Evolutionary conservation across 2,113 vertebrate genomes (phyloP), one percentile per base, ranked within the genome.

Genomic region (Neodon shergylaensis): DNA sequence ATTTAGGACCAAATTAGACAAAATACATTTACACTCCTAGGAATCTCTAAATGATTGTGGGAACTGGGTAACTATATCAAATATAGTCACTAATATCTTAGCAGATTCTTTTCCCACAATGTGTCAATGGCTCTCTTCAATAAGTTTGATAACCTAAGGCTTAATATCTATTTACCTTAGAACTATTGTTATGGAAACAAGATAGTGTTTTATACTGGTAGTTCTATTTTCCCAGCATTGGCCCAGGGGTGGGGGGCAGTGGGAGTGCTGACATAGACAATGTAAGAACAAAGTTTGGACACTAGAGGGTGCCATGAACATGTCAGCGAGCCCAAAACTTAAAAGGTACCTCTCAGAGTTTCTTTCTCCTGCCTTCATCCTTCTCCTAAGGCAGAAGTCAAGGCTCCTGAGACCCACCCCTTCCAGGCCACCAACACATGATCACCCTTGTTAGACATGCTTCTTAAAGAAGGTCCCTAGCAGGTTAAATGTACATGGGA

Each of bases 291-390:
- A 72, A 49, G 13, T 93, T 6, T 58, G 39, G 66, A 47, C 97
- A 95, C 87, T 3, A 98, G 97, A 97, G 90, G 96, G 92, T 47
- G 12, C 77, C 28, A 14, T 28, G 65, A 44, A 94, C 8, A 36
- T 68, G 52, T 24, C 58, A 44, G 21, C 2, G 4, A 1, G 1
- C 0, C 3, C 66, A 4, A 33, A 85, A n/a, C 33, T 21, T 2
- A 66, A 82, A 44, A n/a, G 7, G 14, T 39, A 28, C 1, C 3
- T 10, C 10, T 58, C 5, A 44, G 70, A 36, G 44, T 42, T 3
- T 2, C 33, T 13, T 11, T n/a, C 31, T n/a, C 47, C 72, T 68
- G 12, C 19, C 1, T 49, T 9, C 7, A 6, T 70, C 49, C 0
- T 52, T 2, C 28, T n/a, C 26, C 11, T 36, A 17, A 47, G 1